Conservation (phyloP, 2,113 vertebrate species). For the Blennius ocellaris region DNA sequence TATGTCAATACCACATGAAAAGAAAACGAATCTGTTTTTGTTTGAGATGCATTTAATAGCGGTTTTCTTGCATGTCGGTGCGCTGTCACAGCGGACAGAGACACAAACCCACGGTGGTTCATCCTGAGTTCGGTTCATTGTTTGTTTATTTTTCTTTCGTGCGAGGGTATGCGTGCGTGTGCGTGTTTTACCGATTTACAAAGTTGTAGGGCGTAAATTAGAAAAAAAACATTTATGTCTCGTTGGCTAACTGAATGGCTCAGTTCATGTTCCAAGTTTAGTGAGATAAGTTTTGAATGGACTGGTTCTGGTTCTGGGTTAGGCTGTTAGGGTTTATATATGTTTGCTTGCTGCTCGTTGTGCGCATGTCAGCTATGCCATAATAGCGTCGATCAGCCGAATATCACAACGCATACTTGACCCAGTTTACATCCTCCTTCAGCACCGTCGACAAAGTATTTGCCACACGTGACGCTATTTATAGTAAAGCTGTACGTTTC, state of each 20-base stretch:
- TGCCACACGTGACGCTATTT: slow-evolving; percentile 7
- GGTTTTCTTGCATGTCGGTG: not conserved
- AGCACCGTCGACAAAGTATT: slow-evolving; percentile 7
- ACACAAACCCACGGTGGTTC: not conserved
- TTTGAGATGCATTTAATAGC: not conserved
- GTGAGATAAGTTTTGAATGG: no score
- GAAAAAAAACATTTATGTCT: not conserved
- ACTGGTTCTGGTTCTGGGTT: no score
- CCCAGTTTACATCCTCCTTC: slow-evolving; percentile 44
- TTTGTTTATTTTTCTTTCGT: no score
- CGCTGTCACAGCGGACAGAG: not conserved
- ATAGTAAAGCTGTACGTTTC: slow-evolving; percentile 13
- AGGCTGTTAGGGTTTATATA: not conserved
- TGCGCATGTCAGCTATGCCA: slow-evolving; percentile 7
- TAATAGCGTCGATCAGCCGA: slow-evolving; percentile 11
- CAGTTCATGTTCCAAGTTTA: no score
- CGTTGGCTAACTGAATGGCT: no score
- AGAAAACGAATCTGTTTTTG: not conserved
- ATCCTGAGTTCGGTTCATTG: no score
- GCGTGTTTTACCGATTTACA: no score
- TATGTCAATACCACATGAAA: slow-evolving; percentile 2
- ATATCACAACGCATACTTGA: slow-evolving; percentile 51
- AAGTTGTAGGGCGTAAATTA: no score
- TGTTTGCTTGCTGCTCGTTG: not conserved
- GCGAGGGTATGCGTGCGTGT: not conserved